A percentile compares a stretch with the other conserved stretches of the same genome.
Conservation (phyloP, 2,797 vertebrate species). For the Paedocypris micromegethes region DNA sequence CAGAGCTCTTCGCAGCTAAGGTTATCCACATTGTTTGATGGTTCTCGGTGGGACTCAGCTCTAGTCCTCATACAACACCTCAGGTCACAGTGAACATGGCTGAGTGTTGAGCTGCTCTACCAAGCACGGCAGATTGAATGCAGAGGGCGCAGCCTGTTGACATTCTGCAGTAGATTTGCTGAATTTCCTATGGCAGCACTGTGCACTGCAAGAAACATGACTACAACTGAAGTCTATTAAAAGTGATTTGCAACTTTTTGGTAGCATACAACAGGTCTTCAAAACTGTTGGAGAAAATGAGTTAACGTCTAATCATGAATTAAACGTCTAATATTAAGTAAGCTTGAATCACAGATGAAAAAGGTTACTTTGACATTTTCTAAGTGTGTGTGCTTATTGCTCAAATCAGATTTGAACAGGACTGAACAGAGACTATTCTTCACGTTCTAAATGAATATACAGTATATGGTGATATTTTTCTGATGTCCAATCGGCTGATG, state of each 20-base stretch:
- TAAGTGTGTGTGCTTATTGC: no score
- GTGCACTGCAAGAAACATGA: conserved; percentile 16
- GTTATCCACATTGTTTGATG: conserved; percentile 26
- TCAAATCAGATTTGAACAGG: no score
- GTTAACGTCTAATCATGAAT: no score
- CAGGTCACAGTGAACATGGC: conserved; percentile 17
- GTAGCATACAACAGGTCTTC: neutral
- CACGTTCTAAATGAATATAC: no score
- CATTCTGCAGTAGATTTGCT: conserved; percentile 19
- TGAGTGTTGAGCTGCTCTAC: neutral
- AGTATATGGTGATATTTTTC: no score
- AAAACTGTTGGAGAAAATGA: neutral
- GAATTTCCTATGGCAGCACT: conserved; percentile 16
- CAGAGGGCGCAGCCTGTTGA: conserved; percentile 20
- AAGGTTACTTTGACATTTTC: no score
- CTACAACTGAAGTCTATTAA: conserved; percentile 4
- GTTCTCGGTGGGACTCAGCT: conserved; percentile 12
- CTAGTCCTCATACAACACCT: conserved; percentile 17
- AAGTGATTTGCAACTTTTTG: neutral
- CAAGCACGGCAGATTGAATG: conserved; percentile 8
- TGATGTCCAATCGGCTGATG: no score
- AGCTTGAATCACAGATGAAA: no score
- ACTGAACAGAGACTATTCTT: no score
- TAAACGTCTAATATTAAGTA: no score
- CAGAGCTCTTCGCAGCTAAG: conserved; percentile 23